A percentile compares a stretch with the other conserved stretches of the same genome.
Conservation (phyloP, 2,888 invertebrate genomes). For the Rotaria macrura region DNA sequence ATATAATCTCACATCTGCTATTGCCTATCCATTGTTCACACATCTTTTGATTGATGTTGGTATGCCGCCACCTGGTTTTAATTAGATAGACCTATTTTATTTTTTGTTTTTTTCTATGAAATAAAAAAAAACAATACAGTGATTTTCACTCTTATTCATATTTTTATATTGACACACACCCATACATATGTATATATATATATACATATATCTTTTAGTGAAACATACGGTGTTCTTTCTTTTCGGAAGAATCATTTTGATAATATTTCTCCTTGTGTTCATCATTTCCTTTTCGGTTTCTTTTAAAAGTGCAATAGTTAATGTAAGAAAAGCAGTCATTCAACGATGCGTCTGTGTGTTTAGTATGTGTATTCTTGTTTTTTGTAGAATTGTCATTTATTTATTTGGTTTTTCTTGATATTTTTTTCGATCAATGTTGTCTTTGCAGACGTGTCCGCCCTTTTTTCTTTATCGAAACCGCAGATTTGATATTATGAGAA, state of each 20-base stretch:
- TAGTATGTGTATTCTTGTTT: too few relatives aligned
- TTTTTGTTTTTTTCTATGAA: not conserved
- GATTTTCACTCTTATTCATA: not conserved
- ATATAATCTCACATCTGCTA: constrained; percentile 23
- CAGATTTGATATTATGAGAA: too few relatives aligned
- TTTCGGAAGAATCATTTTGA: not conserved
- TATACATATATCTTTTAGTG: not conserved
- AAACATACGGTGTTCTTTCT: not conserved
- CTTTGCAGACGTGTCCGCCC: too few relatives aligned
- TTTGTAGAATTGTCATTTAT: too few relatives aligned
- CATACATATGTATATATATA: too few relatives aligned
- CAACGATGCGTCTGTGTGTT: too few relatives aligned
- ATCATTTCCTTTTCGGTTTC: not conserved
- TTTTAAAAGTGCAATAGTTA: not conserved
- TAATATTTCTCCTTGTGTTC: too few relatives aligned
- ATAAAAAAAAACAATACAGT: not conserved
- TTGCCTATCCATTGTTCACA: constrained; percentile 24
- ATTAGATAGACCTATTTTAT: too few relatives aligned
- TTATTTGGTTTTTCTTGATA: too few relatives aligned
- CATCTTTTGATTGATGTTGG: constrained; percentile 33
- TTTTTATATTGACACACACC: not conserved
- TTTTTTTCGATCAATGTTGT: too few relatives aligned
- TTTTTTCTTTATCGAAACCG: too few relatives aligned
- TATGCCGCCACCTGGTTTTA: constrained; percentile 28
- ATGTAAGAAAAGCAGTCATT: not conserved